phyloP scores from a whole-genome alignment of 2,797 vertebrate species.

The Nyctalus aviator region DNA sequence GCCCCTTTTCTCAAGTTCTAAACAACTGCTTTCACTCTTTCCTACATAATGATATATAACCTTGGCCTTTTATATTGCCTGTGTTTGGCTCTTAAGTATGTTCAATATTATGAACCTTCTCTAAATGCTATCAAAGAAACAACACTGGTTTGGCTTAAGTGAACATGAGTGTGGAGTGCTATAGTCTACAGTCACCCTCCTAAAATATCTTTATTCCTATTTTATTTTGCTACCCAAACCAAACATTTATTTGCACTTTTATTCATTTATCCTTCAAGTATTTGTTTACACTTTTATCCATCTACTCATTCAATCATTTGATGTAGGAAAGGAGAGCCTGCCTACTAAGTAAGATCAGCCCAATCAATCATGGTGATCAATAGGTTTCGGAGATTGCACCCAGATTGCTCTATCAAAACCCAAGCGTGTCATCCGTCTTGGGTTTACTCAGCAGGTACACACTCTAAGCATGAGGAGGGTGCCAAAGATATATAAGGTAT shows the following conservation, averaged over 20 bases:
- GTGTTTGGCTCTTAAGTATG: constrained; percentile 31
- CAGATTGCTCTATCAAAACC: background rate
- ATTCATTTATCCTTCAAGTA: constrained; percentile 24
- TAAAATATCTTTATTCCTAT: background rate
- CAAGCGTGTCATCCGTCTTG: background rate
- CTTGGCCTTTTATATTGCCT: constrained; percentile 3
- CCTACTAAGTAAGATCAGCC: constrained; percentile 11
- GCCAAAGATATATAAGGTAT: background rate
- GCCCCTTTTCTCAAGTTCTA: constrained; percentile 70
- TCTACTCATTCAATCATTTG: constrained; percentile 35
- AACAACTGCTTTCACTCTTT: constrained; percentile 72
- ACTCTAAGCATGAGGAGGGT: background rate
- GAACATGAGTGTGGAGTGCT: background rate
- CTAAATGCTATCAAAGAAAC: background rate
- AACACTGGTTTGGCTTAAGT: background rate
- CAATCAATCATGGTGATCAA: background rate
- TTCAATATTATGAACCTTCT: background rate
- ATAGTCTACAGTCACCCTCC: background rate
- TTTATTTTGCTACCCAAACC: background rate
- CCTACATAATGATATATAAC: constrained; percentile 46
- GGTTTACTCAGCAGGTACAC: background rate
- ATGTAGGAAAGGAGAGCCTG: background rate
- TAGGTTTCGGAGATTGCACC: background rate
- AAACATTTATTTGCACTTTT: constrained; percentile 39
- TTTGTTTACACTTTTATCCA: constrained; percentile 42